Base-by-base conservation (phyloP, 2,888 invertebrate species). In the Polyommatus iphigenia region DNA sequence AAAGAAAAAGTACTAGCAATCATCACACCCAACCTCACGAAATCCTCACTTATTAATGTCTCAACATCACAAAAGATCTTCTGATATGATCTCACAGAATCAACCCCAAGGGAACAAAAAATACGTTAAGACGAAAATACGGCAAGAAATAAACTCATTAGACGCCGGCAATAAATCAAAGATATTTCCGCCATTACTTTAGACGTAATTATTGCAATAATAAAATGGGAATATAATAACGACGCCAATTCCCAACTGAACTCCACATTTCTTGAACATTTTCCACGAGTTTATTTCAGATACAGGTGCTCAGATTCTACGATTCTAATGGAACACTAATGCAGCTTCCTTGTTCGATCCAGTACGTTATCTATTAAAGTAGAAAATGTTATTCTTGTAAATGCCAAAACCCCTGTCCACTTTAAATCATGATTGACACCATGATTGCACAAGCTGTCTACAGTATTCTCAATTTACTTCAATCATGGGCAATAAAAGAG, bases 201-300 rank as follows among this genome's bases (percentile, higher is more conserved):
- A 62, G 62, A 24, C 24, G 20, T 62, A 62, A 62, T 24, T 62
- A 24, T 62, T 24, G 62, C 62, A 62, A 62, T 13, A 24, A 62
- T 62, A 59, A 59, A 20, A 59, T 10, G 20, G 62, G 62, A 62
- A 62, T 62, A 20, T 13, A 62, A 62, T 62, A 62, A 62, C 62
- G 13, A 62, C 13, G 24, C 62, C 24, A 62, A 10, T 24, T 24
- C 10, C 20, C 62, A 62, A 62, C 20, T 62, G 62, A 62, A 13
- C 24, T 62, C 13, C 1, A 13, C 20, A 20, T 59, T 59, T 59
- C 7, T 59, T 20, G 3, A 7, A 20, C 59, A 59, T 59, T 59
- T 59, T 46, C 8, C 20, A 59, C 20, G 8, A 59, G 59, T 59
- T 59, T 62, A 62, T 62, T 62, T 24, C 24, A 10, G 62, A 62